phyloP scores from a whole-genome alignment of 2,113 vertebrate genomes.

The Nettapus auritus region DNA sequence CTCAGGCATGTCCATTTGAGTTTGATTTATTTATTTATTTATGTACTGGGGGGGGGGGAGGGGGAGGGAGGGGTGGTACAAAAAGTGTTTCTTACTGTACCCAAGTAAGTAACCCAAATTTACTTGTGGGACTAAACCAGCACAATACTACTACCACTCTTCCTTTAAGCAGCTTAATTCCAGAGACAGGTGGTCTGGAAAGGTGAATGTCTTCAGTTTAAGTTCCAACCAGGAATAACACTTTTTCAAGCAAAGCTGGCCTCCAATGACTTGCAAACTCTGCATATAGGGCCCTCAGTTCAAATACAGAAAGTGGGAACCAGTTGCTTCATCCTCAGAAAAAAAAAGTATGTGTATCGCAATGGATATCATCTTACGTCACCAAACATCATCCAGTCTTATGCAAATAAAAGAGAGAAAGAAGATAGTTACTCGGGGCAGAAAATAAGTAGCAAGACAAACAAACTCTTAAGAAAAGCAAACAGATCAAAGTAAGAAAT shows the following conservation, averaged over 20 bases:
- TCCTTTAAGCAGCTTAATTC: not conserved
- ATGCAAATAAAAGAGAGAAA: not conserved
- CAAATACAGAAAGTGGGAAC: not conserved
- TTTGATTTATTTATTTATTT: not conserved
- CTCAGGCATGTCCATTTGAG: not conserved
- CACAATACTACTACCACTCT: not conserved
- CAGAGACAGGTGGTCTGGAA: not conserved
- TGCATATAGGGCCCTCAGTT: not conserved
- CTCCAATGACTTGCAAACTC: not conserved
- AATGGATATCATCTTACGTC: not conserved
- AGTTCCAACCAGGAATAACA: not conserved
- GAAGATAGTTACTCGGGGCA: not conserved
- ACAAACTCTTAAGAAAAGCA: not conserved
- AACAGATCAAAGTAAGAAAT: not conserved
- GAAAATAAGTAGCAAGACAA: not conserved
- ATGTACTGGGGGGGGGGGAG: too few species aligned
- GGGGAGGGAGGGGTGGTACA: not conserved
- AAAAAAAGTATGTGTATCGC: not conserved
- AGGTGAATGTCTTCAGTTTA: not conserved
- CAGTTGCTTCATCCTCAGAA: not conserved
- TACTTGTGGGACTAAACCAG: not conserved
- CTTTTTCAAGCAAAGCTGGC: not conserved
- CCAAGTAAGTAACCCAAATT: not conserved
- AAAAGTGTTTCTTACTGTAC: not conserved
- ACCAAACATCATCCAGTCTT: not conserved